Evolutionary conservation across 2,888 invertebrate genomes (phyloP).

Genomic region (Stramonita haemastoma): DNA sequence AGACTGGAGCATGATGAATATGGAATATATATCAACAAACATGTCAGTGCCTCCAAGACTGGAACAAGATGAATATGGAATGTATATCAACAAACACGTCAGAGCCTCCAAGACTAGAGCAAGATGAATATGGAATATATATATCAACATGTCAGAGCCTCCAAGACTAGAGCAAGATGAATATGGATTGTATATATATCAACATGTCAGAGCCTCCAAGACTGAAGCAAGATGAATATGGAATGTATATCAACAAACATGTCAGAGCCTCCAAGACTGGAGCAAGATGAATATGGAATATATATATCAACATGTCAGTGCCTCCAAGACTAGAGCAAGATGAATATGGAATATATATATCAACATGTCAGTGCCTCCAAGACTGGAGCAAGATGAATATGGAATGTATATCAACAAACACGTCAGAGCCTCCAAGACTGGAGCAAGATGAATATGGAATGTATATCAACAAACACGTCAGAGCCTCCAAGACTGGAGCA

Average conservation of each 20-base stretch:
- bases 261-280: constrained; percentile 80
- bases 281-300: neutral
- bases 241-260: neutral
- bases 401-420: neutral
- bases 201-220: constrained; percentile 81
- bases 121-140: neutral
- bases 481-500: constrained; percentile 79
- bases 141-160: no score
- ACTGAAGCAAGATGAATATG: constrained; percentile 49
- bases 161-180: constrained; percentile 67
- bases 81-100: neutral
- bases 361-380: constrained; percentile 81
- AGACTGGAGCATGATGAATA: constrained; percentile 58
- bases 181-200: neutral
- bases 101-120: constrained; percentile 79
- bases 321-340: constrained; percentile 78
- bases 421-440: constrained; percentile 81
- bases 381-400: constrained; percentile 55
- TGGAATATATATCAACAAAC: neutral
- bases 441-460: neutral
- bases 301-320: no score
- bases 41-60: constrained; percentile 78
- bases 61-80: neutral
- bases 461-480: no score
- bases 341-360: neutral